Conservation (phyloP, 53 echinoderm and acorn worm species). For the Paelopatides confundens region DNA sequence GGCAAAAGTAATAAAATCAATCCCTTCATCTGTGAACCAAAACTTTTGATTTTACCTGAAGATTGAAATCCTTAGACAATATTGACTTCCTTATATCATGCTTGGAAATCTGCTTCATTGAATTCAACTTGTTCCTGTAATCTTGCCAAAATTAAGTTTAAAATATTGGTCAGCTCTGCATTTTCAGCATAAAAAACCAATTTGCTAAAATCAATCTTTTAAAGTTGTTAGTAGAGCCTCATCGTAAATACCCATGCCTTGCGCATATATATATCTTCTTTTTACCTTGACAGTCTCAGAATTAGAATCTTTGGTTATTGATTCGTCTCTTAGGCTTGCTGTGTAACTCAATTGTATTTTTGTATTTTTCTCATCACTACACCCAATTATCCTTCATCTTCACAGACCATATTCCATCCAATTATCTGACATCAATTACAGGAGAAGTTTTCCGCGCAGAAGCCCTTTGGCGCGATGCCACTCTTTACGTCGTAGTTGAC, state of each 20-base stretch:
- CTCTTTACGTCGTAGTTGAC: conserved; percentile 48
- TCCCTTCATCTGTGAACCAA: not conserved
- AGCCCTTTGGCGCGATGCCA: conserved; percentile 26
- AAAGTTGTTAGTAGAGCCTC: conserved; percentile 5
- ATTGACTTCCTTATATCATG: conserved; percentile 8
- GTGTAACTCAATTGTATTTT: conserved; percentile 55
- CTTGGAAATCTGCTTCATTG: not conserved
- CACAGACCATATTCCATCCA: conserved; percentile 55
- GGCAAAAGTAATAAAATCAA: not conserved
- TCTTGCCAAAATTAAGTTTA: conserved; percentile 39
- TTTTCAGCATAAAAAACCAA: conserved; percentile 7
- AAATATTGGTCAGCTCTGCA: conserved; percentile 30
- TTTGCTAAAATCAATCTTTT: conserved; percentile 41
- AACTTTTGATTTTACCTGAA: conserved; percentile 18
- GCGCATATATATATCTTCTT: not conserved
- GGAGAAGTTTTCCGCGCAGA: conserved; percentile 16
- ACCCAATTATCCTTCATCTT: conserved; percentile 52
- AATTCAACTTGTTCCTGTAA: not conserved
- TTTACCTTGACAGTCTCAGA: not conserved
- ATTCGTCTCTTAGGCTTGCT: conserved; percentile 20
- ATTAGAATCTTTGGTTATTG: conserved; percentile 34
- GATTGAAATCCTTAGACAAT: conserved; percentile 10
- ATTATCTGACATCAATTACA: conserved; percentile 55
- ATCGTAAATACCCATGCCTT: not conserved
- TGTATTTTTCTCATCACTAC: conserved; percentile 57